Percentiles rank a stretch among this genome's conserved stretches.
These are phyloP conservation scores for Acrobasis suavella DNA, from an alignment of 2,888 invertebrate species.

Conservation along the genomic window DNA sequence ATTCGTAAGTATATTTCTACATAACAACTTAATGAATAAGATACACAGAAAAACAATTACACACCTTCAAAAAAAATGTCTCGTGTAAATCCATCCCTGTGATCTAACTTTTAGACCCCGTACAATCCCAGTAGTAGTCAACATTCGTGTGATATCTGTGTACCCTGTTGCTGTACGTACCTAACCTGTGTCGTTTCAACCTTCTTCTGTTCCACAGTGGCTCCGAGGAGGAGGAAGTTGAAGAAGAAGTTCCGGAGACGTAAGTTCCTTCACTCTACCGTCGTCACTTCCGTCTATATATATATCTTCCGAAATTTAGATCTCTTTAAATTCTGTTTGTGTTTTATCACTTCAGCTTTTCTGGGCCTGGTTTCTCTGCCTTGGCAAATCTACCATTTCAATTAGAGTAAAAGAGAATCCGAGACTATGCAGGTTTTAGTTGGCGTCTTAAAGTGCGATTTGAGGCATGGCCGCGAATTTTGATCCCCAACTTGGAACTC, in stretches of 20 bases:
- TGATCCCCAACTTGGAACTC: slow-evolving; percentile 53
- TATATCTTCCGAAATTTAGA: slow-evolving; percentile 42
- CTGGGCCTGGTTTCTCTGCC: slow-evolving; percentile 69
- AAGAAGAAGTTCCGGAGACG: slow-evolving; percentile 90
- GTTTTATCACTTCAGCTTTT: slow-evolving; percentile 71
- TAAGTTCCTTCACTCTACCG: slow-evolving; percentile 77
- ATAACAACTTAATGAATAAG: slow-evolving; percentile 17
- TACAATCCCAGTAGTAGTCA: neutral
- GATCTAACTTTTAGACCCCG: slow-evolving; percentile 4
- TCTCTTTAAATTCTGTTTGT: slow-evolving; percentile 65
- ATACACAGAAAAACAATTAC: slow-evolving; percentile 5
- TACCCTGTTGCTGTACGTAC: neutral
- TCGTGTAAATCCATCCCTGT: slow-evolving; percentile 6
- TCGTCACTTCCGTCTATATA: slow-evolving; percentile 34
- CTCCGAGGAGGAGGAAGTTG: slow-evolving; percentile 89
- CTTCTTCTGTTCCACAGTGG: slow-evolving; percentile 68
- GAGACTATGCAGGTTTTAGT: slow-evolving; percentile 41
- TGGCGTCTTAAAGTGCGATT: slow-evolving; percentile 47
- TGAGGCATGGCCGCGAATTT: slow-evolving; percentile 63
- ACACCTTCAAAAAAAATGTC: neutral
- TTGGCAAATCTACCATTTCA: slow-evolving; percentile 63
- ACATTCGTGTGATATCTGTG: slow-evolving; percentile 2
- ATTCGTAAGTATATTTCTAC: slow-evolving; percentile 89
- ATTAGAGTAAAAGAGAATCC: slow-evolving; percentile 40
- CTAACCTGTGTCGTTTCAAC: slow-evolving; percentile 34